These are phyloP conservation scores for Actinemys pallida DNA, from an alignment of 2,113 vertebrate species.

Conservation along the genomic window DNA sequence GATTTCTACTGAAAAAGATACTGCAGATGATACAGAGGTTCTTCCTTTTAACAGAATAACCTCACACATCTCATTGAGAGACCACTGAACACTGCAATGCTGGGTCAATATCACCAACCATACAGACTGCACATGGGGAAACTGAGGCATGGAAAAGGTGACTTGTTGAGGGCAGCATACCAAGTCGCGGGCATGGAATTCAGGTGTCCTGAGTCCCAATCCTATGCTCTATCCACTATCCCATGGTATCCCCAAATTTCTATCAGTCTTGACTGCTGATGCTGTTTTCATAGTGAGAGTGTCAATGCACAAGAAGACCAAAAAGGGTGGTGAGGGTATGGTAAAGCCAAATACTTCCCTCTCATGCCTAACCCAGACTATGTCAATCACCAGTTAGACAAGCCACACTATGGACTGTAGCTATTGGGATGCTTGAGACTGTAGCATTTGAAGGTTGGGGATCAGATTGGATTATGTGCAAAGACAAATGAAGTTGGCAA, in stretches of 20 bases:
- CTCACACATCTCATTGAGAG: not conserved
- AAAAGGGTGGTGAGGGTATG: not conserved
- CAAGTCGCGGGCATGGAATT: not conserved
- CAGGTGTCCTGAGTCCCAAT: not conserved
- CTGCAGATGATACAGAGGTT: not conserved
- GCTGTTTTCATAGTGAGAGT: not conserved
- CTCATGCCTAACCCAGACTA: not conserved
- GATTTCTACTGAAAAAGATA: not conserved
- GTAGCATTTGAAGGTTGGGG: not conserved
- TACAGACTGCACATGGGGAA: not conserved
- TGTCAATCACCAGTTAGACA: not conserved
- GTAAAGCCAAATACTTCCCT: not conserved
- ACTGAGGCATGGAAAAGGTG: not conserved
- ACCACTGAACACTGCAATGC: not conserved
- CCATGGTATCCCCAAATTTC: not conserved
- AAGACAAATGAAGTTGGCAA: not conserved
- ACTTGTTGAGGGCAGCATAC: not conserved
- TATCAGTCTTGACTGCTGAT: not conserved
- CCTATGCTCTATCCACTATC: not conserved
- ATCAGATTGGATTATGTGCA: not conserved
- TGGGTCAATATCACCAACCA: not conserved
- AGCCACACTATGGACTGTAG: not conserved
- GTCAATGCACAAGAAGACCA: not conserved
- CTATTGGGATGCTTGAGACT: not conserved
- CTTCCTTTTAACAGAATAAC: not conserved